Percentiles rank a stretch among this genome's conserved stretches.
These are phyloP conservation scores for Etheostoma nigrum DNA, from an alignment of 2,797 vertebrate species.

Conservation along the genomic window DNA sequence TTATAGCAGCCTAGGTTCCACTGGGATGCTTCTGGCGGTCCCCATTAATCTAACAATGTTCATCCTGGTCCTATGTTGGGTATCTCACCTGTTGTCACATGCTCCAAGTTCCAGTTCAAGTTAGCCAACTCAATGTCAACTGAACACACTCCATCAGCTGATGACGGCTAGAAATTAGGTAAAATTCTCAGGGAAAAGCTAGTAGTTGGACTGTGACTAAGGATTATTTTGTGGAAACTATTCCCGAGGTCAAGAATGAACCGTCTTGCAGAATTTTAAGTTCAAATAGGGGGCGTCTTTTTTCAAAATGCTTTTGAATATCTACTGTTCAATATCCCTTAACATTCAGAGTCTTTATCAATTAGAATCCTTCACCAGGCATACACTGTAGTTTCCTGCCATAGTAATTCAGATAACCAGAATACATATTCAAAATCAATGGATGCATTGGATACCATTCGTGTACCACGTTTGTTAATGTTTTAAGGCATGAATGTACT, in stretches of 20 bases:
- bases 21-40: background rate
- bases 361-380: background rate
- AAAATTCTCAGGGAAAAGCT: background rate
- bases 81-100: background rate
- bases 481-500: background rate
- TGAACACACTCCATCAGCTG: background rate
- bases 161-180: background rate
- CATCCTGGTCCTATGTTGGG: background rate
- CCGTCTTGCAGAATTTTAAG: background rate
- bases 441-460: background rate
- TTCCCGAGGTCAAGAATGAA: background rate
- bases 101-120: background rate
- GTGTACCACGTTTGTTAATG: background rate
- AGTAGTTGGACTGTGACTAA: background rate
- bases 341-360: background rate
- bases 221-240: slow-evolving; percentile 4
- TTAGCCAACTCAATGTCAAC: background rate
- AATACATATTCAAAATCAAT: background rate
- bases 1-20: background rate
- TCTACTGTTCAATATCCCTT: background rate
- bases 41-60: background rate
- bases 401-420: background rate
- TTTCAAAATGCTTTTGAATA: background rate
- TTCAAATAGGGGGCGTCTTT: background rate
- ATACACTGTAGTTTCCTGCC: background rate